These are phyloP conservation scores for Delphinus delphis DNA, from an alignment of 2,113 vertebrate species.

Conservation along the genomic window DNA sequence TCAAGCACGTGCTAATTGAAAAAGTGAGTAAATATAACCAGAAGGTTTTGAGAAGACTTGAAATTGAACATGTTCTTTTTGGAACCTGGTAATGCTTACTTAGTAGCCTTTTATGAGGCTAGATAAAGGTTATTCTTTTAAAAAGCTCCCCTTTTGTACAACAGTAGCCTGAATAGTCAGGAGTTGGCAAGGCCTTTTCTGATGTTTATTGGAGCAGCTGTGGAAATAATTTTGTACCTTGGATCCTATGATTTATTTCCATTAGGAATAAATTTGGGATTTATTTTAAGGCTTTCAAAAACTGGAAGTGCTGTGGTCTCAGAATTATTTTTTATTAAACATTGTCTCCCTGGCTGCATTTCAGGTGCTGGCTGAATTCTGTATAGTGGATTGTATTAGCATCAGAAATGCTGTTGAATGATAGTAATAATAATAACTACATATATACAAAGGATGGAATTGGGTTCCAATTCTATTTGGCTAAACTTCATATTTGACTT, in stretches of 20 bases:
- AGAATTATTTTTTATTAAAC: conserved; percentile 66
- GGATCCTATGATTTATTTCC: conserved; percentile 60
- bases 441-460: conserved; percentile 31
- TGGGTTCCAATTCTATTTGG: conserved; percentile 7
- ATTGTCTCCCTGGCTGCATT: conserved; percentile 48
- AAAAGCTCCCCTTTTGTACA: neutral
- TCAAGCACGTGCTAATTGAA: neutral
- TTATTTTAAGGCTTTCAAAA: conserved; percentile 61
- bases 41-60: conserved; percentile 15
- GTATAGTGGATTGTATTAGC: conserved; percentile 30
- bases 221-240: conserved; percentile 60
- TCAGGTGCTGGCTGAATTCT: conserved; percentile 49
- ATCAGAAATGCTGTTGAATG: conserved; percentile 30
- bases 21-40: conserved; percentile 43
- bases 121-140: conserved; percentile 5
- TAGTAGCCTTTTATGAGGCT: neutral
- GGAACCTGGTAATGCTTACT: neutral
- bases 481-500: conserved; percentile 58
- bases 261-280: conserved; percentile 66
- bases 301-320: conserved; percentile 40
- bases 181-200: conserved; percentile 33
- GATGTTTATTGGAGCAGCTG: conserved; percentile 45
- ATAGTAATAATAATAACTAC: conserved; percentile 48
- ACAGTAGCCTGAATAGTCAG: neutral
- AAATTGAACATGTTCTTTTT: conserved; percentile 34